These are phyloP conservation scores for Drosophila saltans DNA, from an alignment of 1,140 invertebrate genomes.

Conservation along the genomic window DNA sequence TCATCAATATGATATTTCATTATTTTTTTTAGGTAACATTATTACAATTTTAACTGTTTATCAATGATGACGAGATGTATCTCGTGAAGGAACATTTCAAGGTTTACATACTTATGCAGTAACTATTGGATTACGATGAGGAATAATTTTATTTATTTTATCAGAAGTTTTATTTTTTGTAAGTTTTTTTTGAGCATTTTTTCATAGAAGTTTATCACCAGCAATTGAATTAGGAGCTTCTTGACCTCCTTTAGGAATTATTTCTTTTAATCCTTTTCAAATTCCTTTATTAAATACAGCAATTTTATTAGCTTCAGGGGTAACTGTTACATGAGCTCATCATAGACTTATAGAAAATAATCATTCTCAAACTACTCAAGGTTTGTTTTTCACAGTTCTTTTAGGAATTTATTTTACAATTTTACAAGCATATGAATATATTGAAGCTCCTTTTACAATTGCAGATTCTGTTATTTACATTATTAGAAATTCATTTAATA, in stretches of 20 bases:
- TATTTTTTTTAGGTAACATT: constrained; percentile 84
- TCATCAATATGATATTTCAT: constrained; percentile 81
- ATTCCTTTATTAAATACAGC: constrained; percentile 86
- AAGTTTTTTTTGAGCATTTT: constrained; percentile 83
- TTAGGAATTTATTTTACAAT: constrained; percentile 85
- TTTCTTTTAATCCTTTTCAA: constrained; percentile 86
- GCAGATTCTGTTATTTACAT: constrained; percentile 85
- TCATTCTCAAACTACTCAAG: constrained; percentile 82
- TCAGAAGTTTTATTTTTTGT: constrained; percentile 53
- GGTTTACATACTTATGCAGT: constrained; percentile 81
- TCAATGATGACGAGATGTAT: constrained; percentile 88
- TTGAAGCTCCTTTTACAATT: constrained; percentile 86
- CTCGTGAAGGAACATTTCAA: constrained; percentile 85
- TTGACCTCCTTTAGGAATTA: constrained; percentile 86
- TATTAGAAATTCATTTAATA: constrained; percentile 85
- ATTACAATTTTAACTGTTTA: constrained; percentile 84
- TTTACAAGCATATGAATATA: constrained; percentile 84
- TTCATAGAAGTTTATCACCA: constrained; percentile 84
- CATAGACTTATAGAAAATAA: constrained; percentile 85
- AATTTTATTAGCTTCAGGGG: constrained; percentile 85
- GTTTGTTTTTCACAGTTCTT: constrained; percentile 85
- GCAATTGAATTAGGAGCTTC: constrained; percentile 85
- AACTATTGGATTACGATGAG: constrained; percentile 82
- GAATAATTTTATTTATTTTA: constrained; percentile 59
- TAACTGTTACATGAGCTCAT: constrained; percentile 85